Conservation (phyloP, 2,888 invertebrate genomes). For the Octodonta nipae region DNA sequence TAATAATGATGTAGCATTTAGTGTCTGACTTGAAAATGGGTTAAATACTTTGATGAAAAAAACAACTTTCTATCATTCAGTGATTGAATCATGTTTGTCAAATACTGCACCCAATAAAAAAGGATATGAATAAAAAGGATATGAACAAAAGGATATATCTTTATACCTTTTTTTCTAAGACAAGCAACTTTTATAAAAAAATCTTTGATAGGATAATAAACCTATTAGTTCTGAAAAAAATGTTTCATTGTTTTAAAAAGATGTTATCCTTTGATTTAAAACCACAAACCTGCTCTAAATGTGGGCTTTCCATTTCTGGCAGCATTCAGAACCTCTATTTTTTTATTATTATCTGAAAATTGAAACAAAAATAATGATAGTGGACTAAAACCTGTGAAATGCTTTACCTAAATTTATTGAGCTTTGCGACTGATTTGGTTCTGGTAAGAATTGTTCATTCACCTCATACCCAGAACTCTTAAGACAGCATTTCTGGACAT, state of each 20-base stretch:
- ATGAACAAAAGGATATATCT: constrained; percentile 9
- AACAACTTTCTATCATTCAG: too few relatives aligned
- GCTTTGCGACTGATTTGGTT: too few relatives aligned
- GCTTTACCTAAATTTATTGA: constrained; percentile 32
- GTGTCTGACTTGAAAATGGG: neutral
- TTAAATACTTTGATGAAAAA: neutral
- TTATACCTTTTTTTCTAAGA: too few relatives aligned
- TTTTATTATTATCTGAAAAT: constrained; percentile 35
- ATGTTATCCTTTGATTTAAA: constrained; percentile 1
- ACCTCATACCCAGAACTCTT: constrained; percentile 36
- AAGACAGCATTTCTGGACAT: constrained; percentile 37
- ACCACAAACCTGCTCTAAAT: constrained; percentile 30
- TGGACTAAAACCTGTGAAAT: constrained; percentile 1
- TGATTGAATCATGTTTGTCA: too few relatives aligned
- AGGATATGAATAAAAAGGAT: constrained; percentile 20
- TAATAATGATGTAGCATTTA: neutral
- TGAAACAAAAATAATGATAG: constrained; percentile 8
- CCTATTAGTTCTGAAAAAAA: constrained; percentile 14
- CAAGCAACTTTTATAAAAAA: too few relatives aligned
- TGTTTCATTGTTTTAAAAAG: constrained; percentile 3
- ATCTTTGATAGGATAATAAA: too few relatives aligned
- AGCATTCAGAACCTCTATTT: constrained; percentile 28
- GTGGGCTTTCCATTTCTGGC: constrained; percentile 20
- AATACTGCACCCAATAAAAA: constrained; percentile 9
- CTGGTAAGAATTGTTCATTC: constrained; percentile 36